phyloP scores from a whole-genome alignment of 2,113 vertebrate species.

The Cisticola juncidis region DNA sequence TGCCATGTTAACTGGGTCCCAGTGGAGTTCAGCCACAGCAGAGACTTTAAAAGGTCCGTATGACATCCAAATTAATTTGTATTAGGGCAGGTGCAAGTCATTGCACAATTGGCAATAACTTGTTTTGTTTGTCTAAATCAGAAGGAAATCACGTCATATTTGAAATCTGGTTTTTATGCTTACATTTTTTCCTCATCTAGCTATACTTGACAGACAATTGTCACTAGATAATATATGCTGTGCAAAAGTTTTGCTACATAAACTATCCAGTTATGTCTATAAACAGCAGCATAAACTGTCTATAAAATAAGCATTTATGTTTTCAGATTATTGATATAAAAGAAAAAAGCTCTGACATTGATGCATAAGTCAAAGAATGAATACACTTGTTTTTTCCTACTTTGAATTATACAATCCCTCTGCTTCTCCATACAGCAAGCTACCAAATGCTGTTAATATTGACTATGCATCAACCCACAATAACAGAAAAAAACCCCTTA shows the following conservation, averaged over 20 bases:
- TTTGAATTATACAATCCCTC: background rate
- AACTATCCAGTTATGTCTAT: background rate
- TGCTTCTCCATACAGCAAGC: background rate
- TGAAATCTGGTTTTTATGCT: background rate
- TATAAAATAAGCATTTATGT: background rate
- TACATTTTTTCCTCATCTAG: background rate
- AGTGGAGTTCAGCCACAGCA: background rate
- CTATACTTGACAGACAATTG: background rate
- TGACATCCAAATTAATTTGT: background rate
- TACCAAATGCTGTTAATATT: background rate
- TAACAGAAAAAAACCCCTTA: background rate
- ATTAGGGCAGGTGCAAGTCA: background rate
- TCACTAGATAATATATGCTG: background rate
- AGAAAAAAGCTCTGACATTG: background rate
- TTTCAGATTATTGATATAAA: background rate
- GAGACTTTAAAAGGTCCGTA: background rate
- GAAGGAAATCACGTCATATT: background rate
- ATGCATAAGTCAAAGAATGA: background rate
- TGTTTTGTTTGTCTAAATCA: background rate
- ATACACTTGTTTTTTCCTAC: background rate
- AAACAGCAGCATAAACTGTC: background rate
- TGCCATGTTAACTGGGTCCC: background rate
- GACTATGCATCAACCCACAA: background rate
- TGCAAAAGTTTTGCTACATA: background rate
- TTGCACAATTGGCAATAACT: background rate